A percentile compares a stretch with the other conserved stretches of the same genome.
These are phyloP conservation scores for Dynastes tityus DNA, from an alignment of 2,888 invertebrate species.

Conservation along the genomic window DNA sequence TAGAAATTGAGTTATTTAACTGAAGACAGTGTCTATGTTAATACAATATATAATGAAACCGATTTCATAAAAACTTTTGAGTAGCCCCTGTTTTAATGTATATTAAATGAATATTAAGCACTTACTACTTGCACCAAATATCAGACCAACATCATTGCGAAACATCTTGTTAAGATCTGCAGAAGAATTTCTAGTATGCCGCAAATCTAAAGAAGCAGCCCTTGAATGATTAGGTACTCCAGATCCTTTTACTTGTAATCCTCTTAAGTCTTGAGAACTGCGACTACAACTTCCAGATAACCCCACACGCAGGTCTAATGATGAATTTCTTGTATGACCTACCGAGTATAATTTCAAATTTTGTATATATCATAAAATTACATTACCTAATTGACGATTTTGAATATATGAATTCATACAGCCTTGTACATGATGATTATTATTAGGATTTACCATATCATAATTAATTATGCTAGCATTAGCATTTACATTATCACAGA, in stretches of 20 bases:
- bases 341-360: constrained; percentile 7
- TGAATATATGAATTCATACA: constrained; percentile 53
- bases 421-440: constrained; percentile 48
- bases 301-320: constrained; percentile 81
- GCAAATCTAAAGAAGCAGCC: constrained; percentile 85
- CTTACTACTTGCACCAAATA: constrained; percentile 77
- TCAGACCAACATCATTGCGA: constrained; percentile 80
- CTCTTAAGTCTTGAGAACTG: constrained; percentile 71
- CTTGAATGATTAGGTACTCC: constrained; percentile 80
- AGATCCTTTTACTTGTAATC: constrained; percentile 66
- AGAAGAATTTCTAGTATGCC: constrained; percentile 82
- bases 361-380: neutral
- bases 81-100: too few species aligned
- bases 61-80: too few species aligned
- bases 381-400: constrained; percentile 50
- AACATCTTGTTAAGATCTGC: constrained; percentile 83
- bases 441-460: constrained; percentile 45
- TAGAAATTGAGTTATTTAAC: too few species aligned
- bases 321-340: constrained; percentile 86
- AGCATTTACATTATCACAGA: constrained; percentile 40
- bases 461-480: constrained; percentile 39
- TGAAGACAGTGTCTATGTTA: too few species aligned
- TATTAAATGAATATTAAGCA: neutral
- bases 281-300: constrained; percentile 69
- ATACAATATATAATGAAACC: too few species aligned